Evolutionary conservation across 2,888 invertebrate genomes (phyloP), one percentile per base, ranked within the genome.

Genomic region (Ypsolopha scabrella): DNA sequence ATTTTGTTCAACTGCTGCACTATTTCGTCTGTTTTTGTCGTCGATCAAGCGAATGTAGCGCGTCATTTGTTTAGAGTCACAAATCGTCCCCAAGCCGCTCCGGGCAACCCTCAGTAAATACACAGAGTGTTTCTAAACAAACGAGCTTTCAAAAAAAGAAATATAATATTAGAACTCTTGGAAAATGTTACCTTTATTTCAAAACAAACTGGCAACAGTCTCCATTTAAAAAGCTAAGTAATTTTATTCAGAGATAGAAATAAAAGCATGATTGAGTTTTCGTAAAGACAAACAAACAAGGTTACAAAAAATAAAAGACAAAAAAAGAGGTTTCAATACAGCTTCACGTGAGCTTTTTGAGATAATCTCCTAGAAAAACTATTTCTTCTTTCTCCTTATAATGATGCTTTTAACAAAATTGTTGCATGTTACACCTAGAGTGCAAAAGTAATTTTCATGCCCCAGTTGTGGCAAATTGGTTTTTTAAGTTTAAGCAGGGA

Each of bases 31-130:
- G 24, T 24, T 24, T 59, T 57, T 52, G 54, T 55, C 66, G 72
- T 72, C 73, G 75, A 76, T 78, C 68, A 74, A 58, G 67, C 70
- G 62, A 64, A 58, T 59, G 58, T 63, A 60, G 63, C 68, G 69
- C 70, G 67, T 74, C 81, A 79, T 81, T 81, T 78, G 72, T 77
- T 79, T 63, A 70, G 72, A 68, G 75, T 70, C 72, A 70, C 77
- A 72, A 72, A 74, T 72, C 72, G 68, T 62, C 63, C 70, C 68
- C 65, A 24, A 4, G 24, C 24, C 24, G 24, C 52, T 37, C 50
- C 61, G 57, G 56, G 54, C 65, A 24, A 24, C 73, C 73, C 71
- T 71, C 65, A 55, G 57, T 64, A 75, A 75, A 77, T 68, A 73
- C 62, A 72, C 71, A 75, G 75, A 73, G 79, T 76, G 78, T 70